Conservation (phyloP, 2,888 invertebrate species). For the Aquatica leii region DNA sequence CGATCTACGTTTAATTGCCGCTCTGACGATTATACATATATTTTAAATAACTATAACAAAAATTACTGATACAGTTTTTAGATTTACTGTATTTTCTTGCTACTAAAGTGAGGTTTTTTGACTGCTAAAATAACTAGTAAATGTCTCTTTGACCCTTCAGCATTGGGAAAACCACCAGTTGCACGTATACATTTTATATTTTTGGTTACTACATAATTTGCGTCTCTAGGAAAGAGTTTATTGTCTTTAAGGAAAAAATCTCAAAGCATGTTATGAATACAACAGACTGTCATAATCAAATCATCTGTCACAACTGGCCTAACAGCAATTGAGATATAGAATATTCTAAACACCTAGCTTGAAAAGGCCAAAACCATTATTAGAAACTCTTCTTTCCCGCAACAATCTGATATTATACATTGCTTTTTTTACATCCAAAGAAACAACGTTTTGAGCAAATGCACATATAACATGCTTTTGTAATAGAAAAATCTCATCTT, state of each 20-base stretch:
- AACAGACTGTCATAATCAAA: conserved; percentile 35
- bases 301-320: neutral
- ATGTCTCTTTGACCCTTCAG: conserved; percentile 19
- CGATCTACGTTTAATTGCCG: too few species aligned
- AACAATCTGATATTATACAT: conserved; percentile 21
- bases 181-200: conserved; percentile 53
- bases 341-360: too few species aligned
- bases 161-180: conserved; percentile 21
- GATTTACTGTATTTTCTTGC: neutral
- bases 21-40: too few species aligned
- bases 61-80: too few species aligned
- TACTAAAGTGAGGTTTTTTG: conserved; percentile 16
- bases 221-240: conserved; percentile 31
- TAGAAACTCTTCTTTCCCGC: conserved; percentile 7
- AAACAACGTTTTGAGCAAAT: conserved; percentile 14
- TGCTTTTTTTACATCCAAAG: conserved; percentile 6
- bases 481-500: conserved; percentile 23
- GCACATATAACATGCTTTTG: conserved; percentile 17
- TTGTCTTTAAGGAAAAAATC: conserved; percentile 22
- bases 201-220: conserved; percentile 47
- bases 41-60: too few species aligned
- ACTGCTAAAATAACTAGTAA: conserved; percentile 19
- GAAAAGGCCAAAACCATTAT: too few species aligned
- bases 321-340: neutral
- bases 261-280: conserved; percentile 37